phyloP scores from a whole-genome alignment of 2,888 invertebrate genomes.

The Diarsia dahlii region DNA sequence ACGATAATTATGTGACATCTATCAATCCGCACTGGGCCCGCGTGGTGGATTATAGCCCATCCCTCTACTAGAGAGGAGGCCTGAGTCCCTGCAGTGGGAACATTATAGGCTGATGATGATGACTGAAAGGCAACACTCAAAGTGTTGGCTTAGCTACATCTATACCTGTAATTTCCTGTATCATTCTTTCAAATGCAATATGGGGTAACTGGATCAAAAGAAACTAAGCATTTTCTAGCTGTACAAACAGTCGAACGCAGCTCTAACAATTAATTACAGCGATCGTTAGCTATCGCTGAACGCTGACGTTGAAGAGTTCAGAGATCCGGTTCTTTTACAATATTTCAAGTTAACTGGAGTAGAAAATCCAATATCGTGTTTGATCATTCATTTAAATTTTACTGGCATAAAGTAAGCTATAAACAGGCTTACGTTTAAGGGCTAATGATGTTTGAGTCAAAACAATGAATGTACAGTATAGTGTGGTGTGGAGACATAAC shows the following conservation, averaged over 20 bases:
- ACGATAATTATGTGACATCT: no score
- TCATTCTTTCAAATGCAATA: not conserved
- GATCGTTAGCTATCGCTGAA: constrained; percentile 40
- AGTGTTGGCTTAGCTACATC: not conserved
- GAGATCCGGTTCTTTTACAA: constrained; percentile 10
- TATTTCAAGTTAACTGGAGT: constrained; percentile 2
- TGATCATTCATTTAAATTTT: not conserved
- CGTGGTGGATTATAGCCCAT: no score
- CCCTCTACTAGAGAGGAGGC: no score
- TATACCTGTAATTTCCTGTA: not conserved
- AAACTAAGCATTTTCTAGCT: constrained; percentile 38
- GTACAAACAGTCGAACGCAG: constrained; percentile 39
- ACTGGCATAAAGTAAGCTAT: not conserved
- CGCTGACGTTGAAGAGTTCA: constrained; percentile 6
- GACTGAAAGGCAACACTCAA: not conserved
- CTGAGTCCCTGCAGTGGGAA: no score
- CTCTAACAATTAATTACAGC: constrained; percentile 41
- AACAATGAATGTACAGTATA: not conserved
- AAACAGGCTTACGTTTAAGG: not conserved
- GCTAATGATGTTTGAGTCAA: not conserved
- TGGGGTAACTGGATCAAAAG: constrained; percentile 19
- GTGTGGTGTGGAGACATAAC: not conserved
- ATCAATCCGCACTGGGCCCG: no score
- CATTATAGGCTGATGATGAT: no score
- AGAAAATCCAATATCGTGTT: constrained; percentile 6